Evolutionary conservation across 2,113 vertebrate genomes (phyloP).

Genomic region (Taxidea taxus): DNA sequence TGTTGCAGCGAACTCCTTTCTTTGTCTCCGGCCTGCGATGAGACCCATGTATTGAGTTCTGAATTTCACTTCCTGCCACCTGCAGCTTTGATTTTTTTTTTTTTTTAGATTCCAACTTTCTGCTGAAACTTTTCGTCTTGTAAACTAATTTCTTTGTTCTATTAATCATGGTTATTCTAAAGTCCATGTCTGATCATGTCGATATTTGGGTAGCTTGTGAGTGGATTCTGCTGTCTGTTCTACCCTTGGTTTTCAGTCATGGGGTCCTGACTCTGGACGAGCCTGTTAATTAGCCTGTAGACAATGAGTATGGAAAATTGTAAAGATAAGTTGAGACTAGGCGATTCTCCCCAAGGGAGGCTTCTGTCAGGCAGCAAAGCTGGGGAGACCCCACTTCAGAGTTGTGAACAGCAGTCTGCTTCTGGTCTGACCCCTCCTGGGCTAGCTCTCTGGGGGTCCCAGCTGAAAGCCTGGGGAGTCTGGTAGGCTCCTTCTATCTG

Average conservation of each 20-base stretch:
- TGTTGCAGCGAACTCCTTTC: not conserved
- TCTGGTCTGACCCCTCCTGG: not conserved
- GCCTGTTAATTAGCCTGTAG: not conserved
- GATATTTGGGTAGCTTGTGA: not conserved
- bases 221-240: not conserved
- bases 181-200: not conserved
- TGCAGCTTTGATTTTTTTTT: not conserved
- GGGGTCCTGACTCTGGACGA: not conserved
- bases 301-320: not conserved
- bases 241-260: not conserved
- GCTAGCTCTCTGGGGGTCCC: not conserved
- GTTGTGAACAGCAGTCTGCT: not conserved
- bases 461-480: not conserved
- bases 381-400: not conserved
- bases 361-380: not conserved
- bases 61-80: not conserved
- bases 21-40: not conserved
- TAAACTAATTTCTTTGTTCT: not conserved
- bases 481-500: not conserved
- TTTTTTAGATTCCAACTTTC: not conserved
- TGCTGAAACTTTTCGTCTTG: not conserved
- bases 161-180: not conserved
- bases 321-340: not conserved
- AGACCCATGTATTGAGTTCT: not conserved
- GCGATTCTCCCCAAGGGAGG: not conserved